A percentile compares a stretch with the other conserved stretches of the same genome.
These are phyloP conservation scores for Andrena minutula DNA, from an alignment of 2,888 invertebrate genomes.

Conservation along the genomic window DNA sequence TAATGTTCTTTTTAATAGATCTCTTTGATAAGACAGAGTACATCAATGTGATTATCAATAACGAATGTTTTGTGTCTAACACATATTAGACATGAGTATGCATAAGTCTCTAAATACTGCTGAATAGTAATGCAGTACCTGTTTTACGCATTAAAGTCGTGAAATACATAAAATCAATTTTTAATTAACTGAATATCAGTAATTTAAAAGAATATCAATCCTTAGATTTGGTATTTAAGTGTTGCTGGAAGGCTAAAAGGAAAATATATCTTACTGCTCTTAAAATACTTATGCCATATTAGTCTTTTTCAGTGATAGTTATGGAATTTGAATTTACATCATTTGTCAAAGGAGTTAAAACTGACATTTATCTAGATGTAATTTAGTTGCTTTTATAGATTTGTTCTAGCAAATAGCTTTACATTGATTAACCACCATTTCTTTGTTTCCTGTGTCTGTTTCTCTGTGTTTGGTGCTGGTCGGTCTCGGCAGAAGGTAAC, in stretches of 20 bases:
- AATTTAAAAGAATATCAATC: background rate
- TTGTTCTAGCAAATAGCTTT: slow-evolving; percentile 40
- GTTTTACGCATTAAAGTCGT: too few species aligned
- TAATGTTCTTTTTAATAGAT: background rate
- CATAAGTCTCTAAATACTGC: background rate
- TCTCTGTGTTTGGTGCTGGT: slow-evolving; percentile 84
- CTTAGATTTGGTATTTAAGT: background rate
- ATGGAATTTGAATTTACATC: background rate
- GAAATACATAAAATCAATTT: background rate
- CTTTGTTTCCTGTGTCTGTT: slow-evolving; percentile 83
- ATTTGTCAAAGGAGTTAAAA: slow-evolving; percentile 1
- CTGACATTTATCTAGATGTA: slow-evolving; percentile 11
- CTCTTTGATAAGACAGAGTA: background rate
- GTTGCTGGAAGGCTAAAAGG: slow-evolving; percentile 24
- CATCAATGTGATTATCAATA: background rate
- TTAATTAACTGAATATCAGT: background rate
- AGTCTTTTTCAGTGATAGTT: slow-evolving; percentile 13
- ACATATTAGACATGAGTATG: slow-evolving; percentile 2
- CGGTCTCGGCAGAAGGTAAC: slow-evolving; percentile 85
- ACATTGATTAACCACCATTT: slow-evolving; percentile 78
- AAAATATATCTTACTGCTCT: slow-evolving; percentile 1
- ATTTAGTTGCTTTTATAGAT: slow-evolving; percentile 49
- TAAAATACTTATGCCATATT: background rate
- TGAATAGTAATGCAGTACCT: too few species aligned
- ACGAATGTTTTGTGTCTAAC: slow-evolving; percentile 13